phyloP scores from a whole-genome alignment of 2,888 invertebrate genomes.

The Xylota sylvarum region DNA sequence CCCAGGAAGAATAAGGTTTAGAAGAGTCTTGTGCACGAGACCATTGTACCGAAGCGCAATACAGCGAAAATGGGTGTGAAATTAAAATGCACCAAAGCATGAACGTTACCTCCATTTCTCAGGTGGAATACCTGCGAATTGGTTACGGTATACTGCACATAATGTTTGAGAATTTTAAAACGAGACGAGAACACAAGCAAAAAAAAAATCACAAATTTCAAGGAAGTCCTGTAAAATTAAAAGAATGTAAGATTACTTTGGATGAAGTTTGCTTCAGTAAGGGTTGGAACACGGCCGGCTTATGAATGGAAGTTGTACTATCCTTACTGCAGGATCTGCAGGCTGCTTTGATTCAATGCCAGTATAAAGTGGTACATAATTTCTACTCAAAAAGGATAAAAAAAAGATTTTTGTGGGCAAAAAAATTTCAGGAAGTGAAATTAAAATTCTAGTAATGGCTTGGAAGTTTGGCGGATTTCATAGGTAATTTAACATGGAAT shows the following conservation, averaged over 20 bases:
- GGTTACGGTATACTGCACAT: slow-evolving; percentile 44
- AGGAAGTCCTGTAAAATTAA: background rate
- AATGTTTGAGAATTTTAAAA: background rate
- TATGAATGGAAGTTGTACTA: no score
- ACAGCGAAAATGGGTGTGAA: slow-evolving; percentile 70
- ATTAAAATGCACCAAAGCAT: slow-evolving; percentile 74
- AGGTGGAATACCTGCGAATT: slow-evolving; percentile 41
- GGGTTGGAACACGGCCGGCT: no score
- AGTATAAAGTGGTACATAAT: no score
- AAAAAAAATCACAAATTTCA: background rate
- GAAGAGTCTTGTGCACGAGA: slow-evolving; percentile 23
- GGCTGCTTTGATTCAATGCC: no score
- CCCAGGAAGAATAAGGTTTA: slow-evolving; percentile 32
- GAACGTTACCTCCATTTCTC: slow-evolving; percentile 59
- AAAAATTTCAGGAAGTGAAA: no score
- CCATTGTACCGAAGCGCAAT: slow-evolving; percentile 60
- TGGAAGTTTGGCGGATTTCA: no score
- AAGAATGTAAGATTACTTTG: slow-evolving; percentile 2
- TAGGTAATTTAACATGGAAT: no score
- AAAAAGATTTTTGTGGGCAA: no score
- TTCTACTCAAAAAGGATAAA: no score
- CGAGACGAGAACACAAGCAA: background rate
- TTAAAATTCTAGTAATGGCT: no score
- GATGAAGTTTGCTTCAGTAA: background rate
- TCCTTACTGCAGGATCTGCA: no score